These are phyloP conservation scores for Synanthedon vespiformis DNA, from an alignment of 2,888 invertebrate species.

Conservation along the genomic window DNA sequence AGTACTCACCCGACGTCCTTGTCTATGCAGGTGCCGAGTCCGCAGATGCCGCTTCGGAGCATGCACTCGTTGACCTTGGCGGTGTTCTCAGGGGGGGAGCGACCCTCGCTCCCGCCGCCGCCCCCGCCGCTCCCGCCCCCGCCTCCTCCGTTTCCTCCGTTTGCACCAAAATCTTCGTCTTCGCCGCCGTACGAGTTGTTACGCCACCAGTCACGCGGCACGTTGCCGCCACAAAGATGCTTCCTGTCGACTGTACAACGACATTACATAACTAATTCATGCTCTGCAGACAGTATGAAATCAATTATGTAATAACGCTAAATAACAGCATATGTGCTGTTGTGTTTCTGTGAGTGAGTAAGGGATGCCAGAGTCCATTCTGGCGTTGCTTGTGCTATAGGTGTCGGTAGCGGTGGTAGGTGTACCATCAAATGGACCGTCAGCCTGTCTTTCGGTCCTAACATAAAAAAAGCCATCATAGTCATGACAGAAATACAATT, in stretches of 20 bases:
- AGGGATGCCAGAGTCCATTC: too few species aligned
- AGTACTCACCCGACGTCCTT: slow-evolving; percentile 72
- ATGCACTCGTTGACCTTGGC: slow-evolving; percentile 80
- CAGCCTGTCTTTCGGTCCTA: too few species aligned
- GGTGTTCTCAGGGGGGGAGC: slow-evolving; percentile 31
- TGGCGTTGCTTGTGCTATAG: too few species aligned
- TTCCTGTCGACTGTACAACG: slow-evolving; percentile 68
- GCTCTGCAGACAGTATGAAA: too few species aligned
- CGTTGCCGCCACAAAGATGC: slow-evolving; percentile 64
- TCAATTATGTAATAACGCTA: too few species aligned
- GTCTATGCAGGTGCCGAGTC: slow-evolving; percentile 79
- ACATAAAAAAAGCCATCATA: too few species aligned
- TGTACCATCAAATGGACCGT: too few species aligned
- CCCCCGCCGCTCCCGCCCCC: slow-evolving; percentile 13
- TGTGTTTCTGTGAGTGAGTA: too few species aligned
- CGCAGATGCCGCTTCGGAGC: slow-evolving; percentile 80
- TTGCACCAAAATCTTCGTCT: slow-evolving; percentile 13
- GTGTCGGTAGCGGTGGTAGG: too few species aligned
- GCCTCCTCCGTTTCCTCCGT: slow-evolving; percentile 15
- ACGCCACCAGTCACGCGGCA: slow-evolving; percentile 51
- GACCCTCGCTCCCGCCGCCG: slow-evolving; percentile 18
- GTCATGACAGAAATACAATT: too few species aligned
- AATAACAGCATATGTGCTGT: too few species aligned
- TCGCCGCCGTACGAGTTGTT: slow-evolving; percentile 34
- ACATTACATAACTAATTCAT: not conserved